Evolutionary conservation across 2,113 vertebrate species (phyloP).

Genomic region (Ceyx melanurus): DNA sequence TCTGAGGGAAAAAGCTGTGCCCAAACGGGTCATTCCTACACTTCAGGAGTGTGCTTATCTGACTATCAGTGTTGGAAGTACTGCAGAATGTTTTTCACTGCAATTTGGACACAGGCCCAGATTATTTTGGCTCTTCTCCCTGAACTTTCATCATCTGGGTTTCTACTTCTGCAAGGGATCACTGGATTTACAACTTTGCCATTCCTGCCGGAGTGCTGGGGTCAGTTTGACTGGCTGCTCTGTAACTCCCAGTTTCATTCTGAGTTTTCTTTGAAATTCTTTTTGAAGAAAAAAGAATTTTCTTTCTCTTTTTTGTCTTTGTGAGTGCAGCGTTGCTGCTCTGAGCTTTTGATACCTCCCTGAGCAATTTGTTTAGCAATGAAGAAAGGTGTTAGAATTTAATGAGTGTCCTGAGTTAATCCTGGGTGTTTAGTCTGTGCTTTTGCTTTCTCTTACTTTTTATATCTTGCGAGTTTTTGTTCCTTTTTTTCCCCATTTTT

Average conservation of each 20-base stretch:
- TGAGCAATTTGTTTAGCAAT: slow-evolving; percentile 53
- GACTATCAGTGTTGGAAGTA: slow-evolving; percentile 30
- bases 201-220: background rate
- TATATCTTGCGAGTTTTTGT: background rate
- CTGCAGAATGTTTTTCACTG: slow-evolving; percentile 34
- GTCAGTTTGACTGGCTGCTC: slow-evolving; percentile 10
- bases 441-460: background rate
- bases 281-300: too few relatives aligned
- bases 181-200: slow-evolving; percentile 37
- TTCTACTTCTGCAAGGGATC: slow-evolving; percentile 45
- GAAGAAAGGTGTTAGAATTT: slow-evolving; percentile 60
- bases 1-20: background rate
- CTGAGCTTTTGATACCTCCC: slow-evolving; percentile 41
- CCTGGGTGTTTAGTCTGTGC: slow-evolving; percentile 1
- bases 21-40: background rate
- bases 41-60: slow-evolving; percentile 34
- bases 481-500: background rate
- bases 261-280: slow-evolving; percentile 5
- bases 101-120: slow-evolving; percentile 29
- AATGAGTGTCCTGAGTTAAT: slow-evolving; percentile 38
- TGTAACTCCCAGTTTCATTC: background rate
- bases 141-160: slow-evolving; percentile 39
- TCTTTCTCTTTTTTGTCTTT: too few relatives aligned
- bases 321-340: background rate
- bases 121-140: slow-evolving; percentile 30